These are phyloP conservation scores for Caradrina kadenii DNA, from an alignment of 2,888 invertebrate genomes.

Conservation along the genomic window DNA sequence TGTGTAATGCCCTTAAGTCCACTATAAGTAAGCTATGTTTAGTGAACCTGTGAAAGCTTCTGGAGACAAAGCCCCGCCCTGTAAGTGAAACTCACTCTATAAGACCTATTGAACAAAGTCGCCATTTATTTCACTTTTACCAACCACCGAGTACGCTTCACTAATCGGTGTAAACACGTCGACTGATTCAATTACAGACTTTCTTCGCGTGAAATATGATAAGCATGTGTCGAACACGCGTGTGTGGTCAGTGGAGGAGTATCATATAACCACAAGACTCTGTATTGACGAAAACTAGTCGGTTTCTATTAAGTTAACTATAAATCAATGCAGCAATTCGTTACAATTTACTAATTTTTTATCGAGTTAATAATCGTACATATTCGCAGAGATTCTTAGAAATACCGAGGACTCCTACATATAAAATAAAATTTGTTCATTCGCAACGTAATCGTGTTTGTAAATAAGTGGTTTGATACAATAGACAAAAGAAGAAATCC, in stretches of 20 bases:
- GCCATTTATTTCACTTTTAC: conserved; percentile 84
- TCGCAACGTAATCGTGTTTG: conserved; percentile 32
- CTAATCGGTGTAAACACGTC: conserved; percentile 79
- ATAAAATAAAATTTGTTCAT: conserved; percentile 13
- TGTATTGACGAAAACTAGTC: neutral
- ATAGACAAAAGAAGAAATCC: conserved; percentile 49
- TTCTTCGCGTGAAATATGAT: conserved; percentile 76
- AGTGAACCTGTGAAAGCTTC: conserved; percentile 65
- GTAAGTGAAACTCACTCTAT: conserved; percentile 70
- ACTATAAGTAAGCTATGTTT: conserved; percentile 39
- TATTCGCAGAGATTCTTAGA: neutral
- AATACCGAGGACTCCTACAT: neutral
- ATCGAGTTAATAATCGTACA: too few relatives aligned
- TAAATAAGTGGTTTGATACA: conserved; percentile 31
- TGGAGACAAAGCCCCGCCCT: conserved; percentile 67
- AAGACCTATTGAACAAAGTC: conserved; percentile 70
- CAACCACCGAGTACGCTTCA: conserved; percentile 78
- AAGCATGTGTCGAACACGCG: conserved; percentile 55
- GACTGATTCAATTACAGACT: conserved; percentile 81
- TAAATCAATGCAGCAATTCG: neutral
- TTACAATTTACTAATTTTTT: neutral
- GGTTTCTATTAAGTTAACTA: too few relatives aligned
- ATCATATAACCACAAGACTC: conserved; percentile 5
- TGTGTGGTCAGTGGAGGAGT: conserved; percentile 29
- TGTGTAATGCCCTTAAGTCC: conserved; percentile 28